A percentile compares a stretch with the other conserved stretches of the same genome.
These are phyloP conservation scores for Apolygus lucorum DNA, from an alignment of 1,140 invertebrate species.

Conservation along the genomic window DNA sequence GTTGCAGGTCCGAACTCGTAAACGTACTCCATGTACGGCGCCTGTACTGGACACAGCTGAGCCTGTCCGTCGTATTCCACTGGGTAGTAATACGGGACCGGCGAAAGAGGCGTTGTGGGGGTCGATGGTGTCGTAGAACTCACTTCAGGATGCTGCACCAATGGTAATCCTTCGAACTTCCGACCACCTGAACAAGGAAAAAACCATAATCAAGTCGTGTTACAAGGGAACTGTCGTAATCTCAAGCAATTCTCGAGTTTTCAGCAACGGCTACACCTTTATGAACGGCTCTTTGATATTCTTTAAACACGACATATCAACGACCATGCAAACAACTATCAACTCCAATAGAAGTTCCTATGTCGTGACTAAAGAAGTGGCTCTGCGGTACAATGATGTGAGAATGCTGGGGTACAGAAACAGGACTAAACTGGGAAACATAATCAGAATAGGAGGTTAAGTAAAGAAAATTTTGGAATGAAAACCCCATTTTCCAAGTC, in stretches of 20 bases:
- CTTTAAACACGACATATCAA: too few species aligned
- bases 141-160: slow-evolving; percentile 9
- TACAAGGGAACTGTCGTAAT: neutral
- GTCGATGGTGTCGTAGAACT: neutral
- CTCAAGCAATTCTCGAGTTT: too few species aligned
- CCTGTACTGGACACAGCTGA: neutral
- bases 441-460: too few species aligned
- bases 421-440: too few species aligned
- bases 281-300: too few species aligned
- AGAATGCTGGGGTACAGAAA: too few species aligned
- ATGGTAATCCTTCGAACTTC: neutral
- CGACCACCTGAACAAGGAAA: neutral
- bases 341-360: too few species aligned
- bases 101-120: neutral
- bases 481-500: too few species aligned
- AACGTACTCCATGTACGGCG: neutral
- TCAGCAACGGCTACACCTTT: too few species aligned
- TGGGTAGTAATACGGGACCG: neutral
- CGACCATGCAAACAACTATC: neutral
- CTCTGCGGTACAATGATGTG: too few species aligned
- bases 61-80: neutral
- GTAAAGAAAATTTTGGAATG: too few species aligned
- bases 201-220: neutral
- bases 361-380: too few species aligned
- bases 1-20: neutral